Base-by-base conservation (phyloP, 2,113 vertebrate genomes). In the Chamaetylas fuelleborni region DNA sequence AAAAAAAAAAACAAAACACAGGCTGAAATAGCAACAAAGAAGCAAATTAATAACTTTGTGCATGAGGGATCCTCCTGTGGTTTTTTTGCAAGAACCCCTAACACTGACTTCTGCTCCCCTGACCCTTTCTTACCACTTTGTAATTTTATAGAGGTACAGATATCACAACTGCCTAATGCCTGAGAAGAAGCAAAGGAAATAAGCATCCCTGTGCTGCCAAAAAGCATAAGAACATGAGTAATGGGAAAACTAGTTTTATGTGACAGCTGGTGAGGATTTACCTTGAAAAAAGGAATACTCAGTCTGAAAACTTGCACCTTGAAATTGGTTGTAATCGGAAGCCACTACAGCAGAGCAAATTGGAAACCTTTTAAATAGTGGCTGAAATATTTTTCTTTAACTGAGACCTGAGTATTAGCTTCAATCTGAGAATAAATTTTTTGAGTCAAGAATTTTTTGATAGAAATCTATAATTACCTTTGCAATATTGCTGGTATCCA, bases 381-480 rank as follows among this genome's bases (percentile, higher is more conserved):
- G 29, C 45, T 72, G 83, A 91, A 66, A 36, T 80, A 72, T 77
- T 88, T 95, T 62, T 80, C 48, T 57, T 81, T 82, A 85, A 50
- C 48, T 29, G 79, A 73, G 62, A 83, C 34, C 23, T 10, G 15
- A 3, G 7, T 66, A 58, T 66, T 87, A 79, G 19, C 62, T 80
- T 82, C 66, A 92, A 42, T 61, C 43, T 29, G 13, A 74, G 38
- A 80, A 91, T 50, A 88, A 94, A 77, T 92, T 92, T 86, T 94
- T 95, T 70, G 36, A 70, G 58, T 64, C 34, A 86, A 86, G 29
- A 29, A 11, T 25, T 81, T 95, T 95, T 77, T 94, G 14, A 95
- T 78, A 86, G 71, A 91, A 86, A 82, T 95, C 88, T 95, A n/a
- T 81, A 93, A 88, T 93, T 92, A 92, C 71, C 13, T 92, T 88